These are phyloP conservation scores for Passer domesticus DNA, from an alignment of 2,113 vertebrate genomes.

Conservation along the genomic window DNA sequence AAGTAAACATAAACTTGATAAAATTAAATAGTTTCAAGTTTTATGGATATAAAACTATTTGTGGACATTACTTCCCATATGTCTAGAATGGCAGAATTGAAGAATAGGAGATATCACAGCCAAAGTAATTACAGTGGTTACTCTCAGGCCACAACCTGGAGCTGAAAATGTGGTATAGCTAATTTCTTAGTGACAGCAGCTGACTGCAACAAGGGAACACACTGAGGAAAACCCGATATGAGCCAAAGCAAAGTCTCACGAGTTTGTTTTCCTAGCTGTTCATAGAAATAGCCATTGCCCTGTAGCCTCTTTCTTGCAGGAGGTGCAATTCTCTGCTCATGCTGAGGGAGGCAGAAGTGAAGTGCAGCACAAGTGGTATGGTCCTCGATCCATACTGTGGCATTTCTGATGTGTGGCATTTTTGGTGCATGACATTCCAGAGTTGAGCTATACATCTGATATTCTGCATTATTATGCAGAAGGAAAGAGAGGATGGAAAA, in stretches of 20 bases:
- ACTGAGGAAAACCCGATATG: not conserved
- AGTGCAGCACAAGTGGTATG: fast-evolving
- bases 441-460: not conserved
- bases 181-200: not conserved
- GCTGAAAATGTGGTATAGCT: not conserved
- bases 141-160: not conserved
- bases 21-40: not conserved
- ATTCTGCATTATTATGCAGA: not conserved
- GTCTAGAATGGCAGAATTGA: not conserved
- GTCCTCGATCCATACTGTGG: not conserved
- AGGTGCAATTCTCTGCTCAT: not conserved
- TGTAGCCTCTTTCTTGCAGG: not conserved
- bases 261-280: slow-evolving; percentile 1
- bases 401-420: fast-evolving
- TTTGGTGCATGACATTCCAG: fast-evolving
- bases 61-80: not conserved
- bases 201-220: not conserved
- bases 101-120: not conserved
- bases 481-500: not conserved
- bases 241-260: not conserved
- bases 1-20: not conserved
- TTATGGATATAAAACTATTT: not conserved
- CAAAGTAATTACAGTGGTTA: not conserved
- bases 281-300: not conserved
- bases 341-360: not conserved